Evolutionary conservation across 2,797 vertebrate genomes (phyloP).

Genomic region (Argyrosomus regius): DNA sequence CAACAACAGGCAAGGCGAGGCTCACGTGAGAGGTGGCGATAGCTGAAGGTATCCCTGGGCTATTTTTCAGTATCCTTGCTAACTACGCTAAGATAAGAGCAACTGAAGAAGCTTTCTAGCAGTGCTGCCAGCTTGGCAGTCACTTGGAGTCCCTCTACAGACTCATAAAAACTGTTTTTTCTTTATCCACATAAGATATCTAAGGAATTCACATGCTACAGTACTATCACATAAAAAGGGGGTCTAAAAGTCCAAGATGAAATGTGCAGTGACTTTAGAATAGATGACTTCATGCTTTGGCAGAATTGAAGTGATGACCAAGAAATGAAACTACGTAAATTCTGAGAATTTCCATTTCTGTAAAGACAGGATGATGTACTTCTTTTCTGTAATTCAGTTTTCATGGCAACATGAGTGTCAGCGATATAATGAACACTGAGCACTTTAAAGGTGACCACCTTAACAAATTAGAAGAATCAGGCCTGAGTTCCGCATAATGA

Average conservation of each 20-base stretch:
- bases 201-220: background rate
- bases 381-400: background rate
- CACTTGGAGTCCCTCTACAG: background rate
- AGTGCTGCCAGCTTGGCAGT: background rate
- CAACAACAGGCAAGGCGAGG: background rate
- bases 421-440: background rate
- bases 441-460: conserved; percentile 3
- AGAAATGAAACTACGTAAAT: background rate
- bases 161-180: background rate
- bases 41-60: background rate
- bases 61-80: background rate
- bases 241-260: background rate
- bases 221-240: background rate
- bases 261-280: background rate
- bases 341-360: background rate
- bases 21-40: background rate
- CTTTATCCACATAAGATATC: background rate
- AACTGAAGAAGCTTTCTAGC: background rate
- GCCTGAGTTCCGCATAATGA: conserved; percentile 5
- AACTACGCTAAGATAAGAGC: background rate
- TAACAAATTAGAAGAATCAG: conserved; percentile 10
- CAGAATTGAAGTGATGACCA: background rate
- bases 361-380: no score
- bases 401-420: background rate
- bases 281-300: background rate